phyloP scores from a whole-genome alignment of 2,888 invertebrate species.

The Pollenia angustigena region DNA sequence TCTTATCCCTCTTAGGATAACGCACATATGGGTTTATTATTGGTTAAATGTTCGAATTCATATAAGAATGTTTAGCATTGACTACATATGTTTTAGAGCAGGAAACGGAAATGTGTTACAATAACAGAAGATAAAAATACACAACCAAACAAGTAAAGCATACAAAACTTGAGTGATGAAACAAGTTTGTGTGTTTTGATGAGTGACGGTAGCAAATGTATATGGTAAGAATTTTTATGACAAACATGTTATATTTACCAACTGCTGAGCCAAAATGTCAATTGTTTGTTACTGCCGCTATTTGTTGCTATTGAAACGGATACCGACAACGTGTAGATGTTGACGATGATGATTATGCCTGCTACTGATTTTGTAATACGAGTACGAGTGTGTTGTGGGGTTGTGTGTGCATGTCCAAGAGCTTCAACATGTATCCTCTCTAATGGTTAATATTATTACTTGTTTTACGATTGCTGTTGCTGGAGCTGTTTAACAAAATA shows the following conservation, averaged over 20 bases:
- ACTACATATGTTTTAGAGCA: conserved; percentile 29
- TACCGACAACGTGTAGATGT: no score
- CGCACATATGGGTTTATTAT: conserved; percentile 53
- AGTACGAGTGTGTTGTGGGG: not conserved
- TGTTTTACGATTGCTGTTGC: not conserved
- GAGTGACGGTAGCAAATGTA: not conserved
- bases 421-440: not conserved
- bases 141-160: not conserved
- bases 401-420: not conserved
- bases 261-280: conserved; percentile 57
- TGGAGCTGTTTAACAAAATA: not conserved
- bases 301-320: not conserved
- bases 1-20: conserved; percentile 45
- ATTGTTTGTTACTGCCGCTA: conserved; percentile 20
- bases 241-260: conserved; percentile 28
- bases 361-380: conserved; percentile 1
- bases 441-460: conserved; percentile 26
- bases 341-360: conserved; percentile 2
- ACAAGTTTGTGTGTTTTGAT: not conserved
- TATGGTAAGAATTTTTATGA: not conserved
- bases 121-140: conserved; percentile 34
- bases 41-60: conserved; percentile 19
- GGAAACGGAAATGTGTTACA: conserved; percentile 67
- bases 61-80: not conserved
- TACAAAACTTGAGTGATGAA: conserved; percentile 6